Percentiles rank a stretch among this genome's conserved stretches.
Evolutionary conservation across 2,797 vertebrate species (phyloP).

Genomic region (Mycteria americana): DNA sequence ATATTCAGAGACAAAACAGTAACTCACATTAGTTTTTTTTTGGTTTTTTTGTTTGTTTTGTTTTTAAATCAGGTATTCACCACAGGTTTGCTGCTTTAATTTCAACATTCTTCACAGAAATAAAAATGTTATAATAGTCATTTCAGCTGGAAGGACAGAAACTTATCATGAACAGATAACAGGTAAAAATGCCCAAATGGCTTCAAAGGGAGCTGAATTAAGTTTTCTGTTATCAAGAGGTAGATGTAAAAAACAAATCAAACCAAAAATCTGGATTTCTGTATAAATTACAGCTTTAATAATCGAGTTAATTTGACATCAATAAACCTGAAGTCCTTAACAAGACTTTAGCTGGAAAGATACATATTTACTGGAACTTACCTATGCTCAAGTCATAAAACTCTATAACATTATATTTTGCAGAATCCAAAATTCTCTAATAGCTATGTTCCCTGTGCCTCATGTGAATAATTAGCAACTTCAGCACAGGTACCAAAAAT

Average conservation of each 20-base stretch:
- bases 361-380: background rate
- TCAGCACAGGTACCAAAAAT: background rate
- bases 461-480: background rate
- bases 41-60: background rate
- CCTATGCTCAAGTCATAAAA: background rate
- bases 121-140: background rate
- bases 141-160: background rate
- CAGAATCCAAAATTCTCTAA: background rate
- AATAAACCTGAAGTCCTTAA: background rate
- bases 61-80: background rate
- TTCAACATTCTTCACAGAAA: background rate
- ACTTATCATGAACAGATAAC: background rate
- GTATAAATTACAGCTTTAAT: background rate
- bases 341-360: background rate
- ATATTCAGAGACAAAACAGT: constrained; percentile 46
- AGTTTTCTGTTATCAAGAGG: background rate
- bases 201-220: background rate
- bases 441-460: background rate
- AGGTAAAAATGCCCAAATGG: background rate
- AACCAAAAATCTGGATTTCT: background rate
- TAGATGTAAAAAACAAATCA: background rate
- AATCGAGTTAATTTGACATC: background rate
- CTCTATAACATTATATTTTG: background rate
- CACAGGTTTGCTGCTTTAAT: background rate
- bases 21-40: background rate